Conservation (phyloP, 2,888 invertebrate genomes). For the Drosophila neutralis region DNA sequence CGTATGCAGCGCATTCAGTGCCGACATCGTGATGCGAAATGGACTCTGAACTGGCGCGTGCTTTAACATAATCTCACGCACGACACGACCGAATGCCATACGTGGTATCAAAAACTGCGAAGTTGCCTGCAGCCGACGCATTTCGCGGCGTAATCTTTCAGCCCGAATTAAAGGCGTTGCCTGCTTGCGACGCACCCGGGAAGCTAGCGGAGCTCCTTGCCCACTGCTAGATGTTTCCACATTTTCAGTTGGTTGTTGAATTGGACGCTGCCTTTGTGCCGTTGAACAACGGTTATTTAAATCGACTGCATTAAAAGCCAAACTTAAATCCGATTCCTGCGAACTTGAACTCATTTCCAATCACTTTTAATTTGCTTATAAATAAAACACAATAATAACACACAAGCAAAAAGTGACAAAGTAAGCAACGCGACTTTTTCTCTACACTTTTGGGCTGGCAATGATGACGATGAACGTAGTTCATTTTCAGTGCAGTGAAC, state of each 20-base stretch:
- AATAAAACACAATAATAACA: background rate
- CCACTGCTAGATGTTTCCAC: too few species aligned
- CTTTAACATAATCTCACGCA: conserved; percentile 22
- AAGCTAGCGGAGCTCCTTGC: too few species aligned
- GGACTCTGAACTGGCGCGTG: rapidly evolving
- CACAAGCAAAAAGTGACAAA: background rate
- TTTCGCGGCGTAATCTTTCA: background rate
- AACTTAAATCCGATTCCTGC: conserved; percentile 1
- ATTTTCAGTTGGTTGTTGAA: background rate
- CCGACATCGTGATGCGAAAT: conserved; percentile 17
- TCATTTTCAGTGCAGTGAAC: background rate
- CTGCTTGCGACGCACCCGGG: conserved; percentile 19
- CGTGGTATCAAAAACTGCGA: conserved; percentile 35
- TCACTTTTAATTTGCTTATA: background rate
- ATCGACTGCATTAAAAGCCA: background rate
- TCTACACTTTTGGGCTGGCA: conserved; percentile 4
- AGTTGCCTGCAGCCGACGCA: conserved; percentile 2
- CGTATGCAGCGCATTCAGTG: conserved; percentile 82
- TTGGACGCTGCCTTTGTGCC: background rate
- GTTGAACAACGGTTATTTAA: background rate
- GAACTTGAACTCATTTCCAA: background rate
- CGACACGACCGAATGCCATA: conserved; percentile 26
- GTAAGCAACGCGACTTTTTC: background rate
- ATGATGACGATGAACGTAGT: background rate
- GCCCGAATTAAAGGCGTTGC: background rate